These are phyloP conservation scores for Anableps anableps DNA, from an alignment of 2,797 vertebrate genomes.

Conservation along the genomic window DNA sequence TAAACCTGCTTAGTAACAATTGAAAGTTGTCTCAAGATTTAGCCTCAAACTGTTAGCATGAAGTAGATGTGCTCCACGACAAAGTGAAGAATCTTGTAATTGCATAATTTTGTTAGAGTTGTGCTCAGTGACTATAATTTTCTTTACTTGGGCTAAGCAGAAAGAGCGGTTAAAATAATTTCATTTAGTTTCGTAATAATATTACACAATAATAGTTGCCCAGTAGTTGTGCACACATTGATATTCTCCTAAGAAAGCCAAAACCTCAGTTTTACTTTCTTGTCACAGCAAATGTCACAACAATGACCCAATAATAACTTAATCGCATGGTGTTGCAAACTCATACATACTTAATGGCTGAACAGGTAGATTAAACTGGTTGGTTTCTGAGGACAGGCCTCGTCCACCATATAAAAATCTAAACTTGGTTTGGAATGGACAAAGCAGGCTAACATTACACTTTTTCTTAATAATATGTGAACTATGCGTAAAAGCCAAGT, in stretches of 20 bases:
- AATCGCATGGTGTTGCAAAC: too few species aligned
- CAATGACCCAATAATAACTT: background rate
- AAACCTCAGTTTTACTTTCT: too few species aligned
- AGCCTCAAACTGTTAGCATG: background rate
- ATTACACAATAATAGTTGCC: too few species aligned
- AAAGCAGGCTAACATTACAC: background rate
- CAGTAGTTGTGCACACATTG: too few species aligned
- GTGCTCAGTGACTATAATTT: background rate
- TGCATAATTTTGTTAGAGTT: background rate
- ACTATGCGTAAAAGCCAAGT: background rate
- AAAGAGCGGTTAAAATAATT: background rate
- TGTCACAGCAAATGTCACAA: too few species aligned
- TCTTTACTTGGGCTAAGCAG: background rate
- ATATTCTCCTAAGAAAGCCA: too few species aligned
- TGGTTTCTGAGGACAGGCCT: background rate
- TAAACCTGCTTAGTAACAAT: background rate
- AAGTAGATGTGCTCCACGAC: too few species aligned
- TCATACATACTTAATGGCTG: too few species aligned
- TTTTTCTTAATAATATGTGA: background rate
- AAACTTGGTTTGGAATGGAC: background rate
- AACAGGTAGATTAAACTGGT: background rate
- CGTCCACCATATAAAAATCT: background rate
- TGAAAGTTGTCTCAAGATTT: background rate
- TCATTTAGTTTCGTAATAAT: too few species aligned
- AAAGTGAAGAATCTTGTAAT: too few species aligned